Base-by-base conservation (phyloP, 2,888 invertebrate genomes). In the Laothoe populi region DNA sequence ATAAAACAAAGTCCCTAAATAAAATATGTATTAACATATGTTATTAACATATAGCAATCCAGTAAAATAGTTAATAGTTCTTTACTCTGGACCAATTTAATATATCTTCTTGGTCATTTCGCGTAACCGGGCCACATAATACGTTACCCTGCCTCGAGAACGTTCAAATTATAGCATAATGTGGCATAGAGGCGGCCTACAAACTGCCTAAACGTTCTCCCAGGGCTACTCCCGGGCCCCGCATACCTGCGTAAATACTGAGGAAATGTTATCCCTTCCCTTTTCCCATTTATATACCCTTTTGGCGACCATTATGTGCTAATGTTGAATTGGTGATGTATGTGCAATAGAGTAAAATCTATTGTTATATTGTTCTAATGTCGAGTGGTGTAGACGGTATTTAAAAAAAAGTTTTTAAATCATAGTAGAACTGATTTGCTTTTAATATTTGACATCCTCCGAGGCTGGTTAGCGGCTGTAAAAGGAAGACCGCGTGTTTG, bases 131-230 rank as follows among this genome's bases (percentile, higher is more conserved):
- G 19, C 19, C 19, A 35, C 19, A 16, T 4, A 35, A 26, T 48
- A 35, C 0, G 31, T 10, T 19, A 11, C 31, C 19, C 1, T 35
- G 19, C 31, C 21, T 10, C 53, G 31, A 1, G 11, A 53, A 53
- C 35, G 53, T 19, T 31, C 53, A 35, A 53, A 53, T 53, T 53
- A 53, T 11, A 53, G 16, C 0, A 11, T 35, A 53, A 35, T 53
- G 46, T 4, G 35, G 53, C 4, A 8, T 35, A 53, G 7, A 19
- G 35, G 35, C 4, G 19, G 19, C 11, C 53, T 35, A 53, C 35
- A 53, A 53, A 53, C 53, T 11, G 16, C 11, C 19, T 31, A 35
- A 53, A 53, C 35, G 53, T 35, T 53, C 53, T 16, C 11, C 10
- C 11, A 35, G 11, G 35, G 53, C 53, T 35, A 26, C 49, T 26